Percentiles rank a stretch among this genome's conserved stretches.
Conservation (phyloP, 2,797 vertebrate genomes). For the Phylloscopus collybita region DNA sequence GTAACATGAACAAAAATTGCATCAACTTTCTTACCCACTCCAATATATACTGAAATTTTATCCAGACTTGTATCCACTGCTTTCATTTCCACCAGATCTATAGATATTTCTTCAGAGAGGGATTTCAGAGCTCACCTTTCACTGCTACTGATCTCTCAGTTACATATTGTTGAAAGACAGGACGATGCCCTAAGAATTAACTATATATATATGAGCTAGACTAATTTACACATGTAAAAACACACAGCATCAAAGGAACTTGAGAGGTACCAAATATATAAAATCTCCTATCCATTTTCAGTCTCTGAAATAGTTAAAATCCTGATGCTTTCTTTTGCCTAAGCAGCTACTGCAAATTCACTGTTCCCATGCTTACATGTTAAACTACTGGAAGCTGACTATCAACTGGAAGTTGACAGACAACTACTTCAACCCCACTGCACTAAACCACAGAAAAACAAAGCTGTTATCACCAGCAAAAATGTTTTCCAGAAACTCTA, state of each 20-base stretch:
- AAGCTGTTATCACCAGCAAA: neutral
- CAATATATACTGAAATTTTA: neutral
- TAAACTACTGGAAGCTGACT: neutral
- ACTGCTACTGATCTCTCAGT: neutral
- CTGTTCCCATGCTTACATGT: neutral
- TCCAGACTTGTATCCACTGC: neutral
- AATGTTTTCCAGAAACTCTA: neutral
- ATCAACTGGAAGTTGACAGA: no score
- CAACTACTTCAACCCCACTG: neutral
- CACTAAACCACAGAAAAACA: neutral
- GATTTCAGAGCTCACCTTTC: neutral
- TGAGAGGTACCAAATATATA: neutral
- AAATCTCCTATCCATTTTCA: neutral
- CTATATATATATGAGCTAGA: neutral
- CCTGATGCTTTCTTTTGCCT: neutral
- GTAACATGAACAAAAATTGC: neutral
- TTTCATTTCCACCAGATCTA: neutral
- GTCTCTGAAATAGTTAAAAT: neutral
- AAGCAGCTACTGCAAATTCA: neutral
- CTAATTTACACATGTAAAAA: neutral
- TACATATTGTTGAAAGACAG: neutral
- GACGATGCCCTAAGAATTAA: neutral
- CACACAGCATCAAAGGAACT: neutral
- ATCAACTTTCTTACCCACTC: neutral
- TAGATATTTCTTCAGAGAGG: neutral